Evolutionary conservation across 1,140 invertebrate genomes (phyloP), one percentile per base, ranked within the genome.

Genomic region (Sitodiplosis mosellana): DNA sequence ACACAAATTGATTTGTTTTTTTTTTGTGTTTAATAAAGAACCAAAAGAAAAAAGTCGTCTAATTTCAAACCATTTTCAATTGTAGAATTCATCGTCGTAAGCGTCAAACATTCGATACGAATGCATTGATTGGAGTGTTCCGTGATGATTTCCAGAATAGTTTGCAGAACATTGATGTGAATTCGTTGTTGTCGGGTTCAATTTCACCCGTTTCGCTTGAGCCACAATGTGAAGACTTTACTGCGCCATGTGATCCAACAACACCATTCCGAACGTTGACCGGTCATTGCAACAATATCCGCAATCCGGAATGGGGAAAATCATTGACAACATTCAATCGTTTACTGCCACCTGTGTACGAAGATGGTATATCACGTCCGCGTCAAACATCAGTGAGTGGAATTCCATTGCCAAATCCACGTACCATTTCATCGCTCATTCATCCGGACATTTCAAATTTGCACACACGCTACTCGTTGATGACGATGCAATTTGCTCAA

Each of bases 401-500:
- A 10, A 66, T 65, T 0, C 72, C 74, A 1, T 61, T 93, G 1
- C 87, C 88, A 1, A 87, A 87, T 40, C 82, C 87, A 0, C 69
- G 89, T 38, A 69, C 82, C 0, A 75, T 94, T 14, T 92, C 87
- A 1, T 82, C 84, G 0, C 76, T 80, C 1, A 84, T 93, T 40
- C 89, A 93, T 62, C 81, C 85, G 1, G 87, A 91, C 56, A 83
- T 91, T 46, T 85, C 85, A 36, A 87, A 88, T 59, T 67, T 87
- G 11, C 83, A 87, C 56, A 81, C 79, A 4, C 72, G 86, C n/a
- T 93, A 94, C 59, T 87, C 84, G 0, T 69, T 91, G 15, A 87
- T 89, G 79, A 75, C 85, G 4, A 92, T 92, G 87, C 87, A 96
- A 68, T 97, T 79, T 62, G 87, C 85, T 2, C 89, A 93, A 59